phyloP scores from a whole-genome alignment of 2,888 invertebrate species.

The Mythimna ferrago region DNA sequence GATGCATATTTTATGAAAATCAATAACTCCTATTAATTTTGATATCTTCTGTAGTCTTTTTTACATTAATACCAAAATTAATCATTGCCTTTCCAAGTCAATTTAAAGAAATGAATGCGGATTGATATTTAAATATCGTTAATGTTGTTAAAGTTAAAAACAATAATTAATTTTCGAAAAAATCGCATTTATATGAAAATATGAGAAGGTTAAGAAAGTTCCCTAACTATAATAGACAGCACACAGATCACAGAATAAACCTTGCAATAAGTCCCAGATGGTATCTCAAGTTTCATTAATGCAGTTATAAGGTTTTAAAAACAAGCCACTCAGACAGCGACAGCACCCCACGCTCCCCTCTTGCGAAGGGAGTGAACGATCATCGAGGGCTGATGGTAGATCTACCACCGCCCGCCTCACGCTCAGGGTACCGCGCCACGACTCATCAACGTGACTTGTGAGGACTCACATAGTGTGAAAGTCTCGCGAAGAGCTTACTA shows the following conservation, averaged over 20 bases:
- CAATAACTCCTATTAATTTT: too few species aligned
- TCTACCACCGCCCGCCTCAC: constrained; percentile 55
- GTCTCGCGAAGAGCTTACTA: constrained; percentile 58
- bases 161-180: background rate
- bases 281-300: too few species aligned
- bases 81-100: too few species aligned
- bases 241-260: too few species aligned
- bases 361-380: constrained; percentile 49
- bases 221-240: too few species aligned
- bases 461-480: constrained; percentile 58
- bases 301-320: constrained; percentile 1
- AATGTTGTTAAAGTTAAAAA: background rate
- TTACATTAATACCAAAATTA: too few species aligned
- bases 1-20: too few species aligned
- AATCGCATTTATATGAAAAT: too few species aligned
- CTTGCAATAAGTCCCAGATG: too few species aligned
- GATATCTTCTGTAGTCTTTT: too few species aligned
- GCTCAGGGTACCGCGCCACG: constrained; percentile 58
- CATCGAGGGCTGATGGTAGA: constrained; percentile 51
- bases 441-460: constrained; percentile 59
- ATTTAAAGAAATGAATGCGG: too few species aligned
- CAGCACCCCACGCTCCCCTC: constrained; percentile 44
- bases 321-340: constrained; percentile 42
- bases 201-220: too few species aligned
- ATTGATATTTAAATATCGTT: background rate